These are phyloP conservation scores for Lemur catta DNA, from an alignment of 2,797 vertebrate genomes.

Conservation along the genomic window DNA sequence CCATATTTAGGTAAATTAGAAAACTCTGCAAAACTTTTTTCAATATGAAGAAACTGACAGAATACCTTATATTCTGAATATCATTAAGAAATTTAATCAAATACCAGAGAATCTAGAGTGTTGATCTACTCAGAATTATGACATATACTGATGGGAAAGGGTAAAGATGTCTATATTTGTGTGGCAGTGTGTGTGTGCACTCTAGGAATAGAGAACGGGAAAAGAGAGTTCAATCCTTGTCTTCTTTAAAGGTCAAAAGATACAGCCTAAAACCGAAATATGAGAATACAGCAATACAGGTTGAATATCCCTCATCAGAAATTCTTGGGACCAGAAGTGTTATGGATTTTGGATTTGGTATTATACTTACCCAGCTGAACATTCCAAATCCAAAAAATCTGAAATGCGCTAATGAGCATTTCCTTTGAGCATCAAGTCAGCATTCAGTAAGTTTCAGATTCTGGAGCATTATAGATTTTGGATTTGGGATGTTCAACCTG, in stretches of 20 bases:
- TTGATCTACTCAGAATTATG: not conserved
- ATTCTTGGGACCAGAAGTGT: not conserved
- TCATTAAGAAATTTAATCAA: not conserved
- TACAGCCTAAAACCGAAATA: slow-evolving; percentile 13
- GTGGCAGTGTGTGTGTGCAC: not conserved
- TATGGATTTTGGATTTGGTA: not conserved
- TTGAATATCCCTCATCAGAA: not conserved
- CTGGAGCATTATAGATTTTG: not conserved
- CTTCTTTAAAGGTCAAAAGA: not conserved
- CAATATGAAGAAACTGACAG: slow-evolving; percentile 11
- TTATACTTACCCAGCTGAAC: not conserved
- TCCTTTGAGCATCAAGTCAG: not conserved
- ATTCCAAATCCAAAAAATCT: not conserved
- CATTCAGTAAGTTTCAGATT: not conserved
- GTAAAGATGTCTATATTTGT: not conserved
- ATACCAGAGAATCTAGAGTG: not conserved
- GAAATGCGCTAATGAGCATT: not conserved
- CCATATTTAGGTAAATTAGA: not conserved
- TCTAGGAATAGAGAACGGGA: not conserved
- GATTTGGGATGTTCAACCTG: not conserved
- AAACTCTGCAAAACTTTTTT: not conserved
- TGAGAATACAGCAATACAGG: not conserved
- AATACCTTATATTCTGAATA: not conserved
- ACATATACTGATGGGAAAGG: not conserved
- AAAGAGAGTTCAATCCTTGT: not conserved